A percentile compares a stretch with the other conserved stretches of the same genome.
Evolutionary conservation across 1,140 invertebrate species (phyloP).

Genomic region (Meteorus sp.): DNA sequence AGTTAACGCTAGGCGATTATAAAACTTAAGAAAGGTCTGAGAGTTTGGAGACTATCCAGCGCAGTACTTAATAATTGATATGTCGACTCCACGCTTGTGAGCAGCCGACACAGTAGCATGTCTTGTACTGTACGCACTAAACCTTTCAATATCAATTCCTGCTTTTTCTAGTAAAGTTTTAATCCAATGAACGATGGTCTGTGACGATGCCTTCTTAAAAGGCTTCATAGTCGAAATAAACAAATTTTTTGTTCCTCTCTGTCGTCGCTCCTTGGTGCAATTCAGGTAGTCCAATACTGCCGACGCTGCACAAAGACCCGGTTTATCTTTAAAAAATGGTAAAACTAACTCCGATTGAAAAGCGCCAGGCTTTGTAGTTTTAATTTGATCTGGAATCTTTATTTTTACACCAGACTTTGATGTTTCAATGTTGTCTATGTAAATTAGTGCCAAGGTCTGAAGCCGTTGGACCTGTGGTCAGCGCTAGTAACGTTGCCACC

Average conservation of each 20-base stretch:
- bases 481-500: neutral
- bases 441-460: conserved; percentile 4
- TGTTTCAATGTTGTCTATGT: neutral
- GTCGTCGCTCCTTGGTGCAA: neutral
- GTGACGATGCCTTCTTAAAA: neutral
- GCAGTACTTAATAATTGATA: neutral
- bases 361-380: conserved; percentile 12
- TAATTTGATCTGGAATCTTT: neutral
- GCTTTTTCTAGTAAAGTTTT: conserved; percentile 3
- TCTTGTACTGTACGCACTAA: neutral
- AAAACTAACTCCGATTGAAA: neutral
- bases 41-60: conserved; percentile 8
- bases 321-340: conserved; percentile 2
- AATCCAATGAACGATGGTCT: conserved; percentile 10
- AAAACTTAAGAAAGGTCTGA: neutral
- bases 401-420: neutral
- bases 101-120: conserved; percentile 10
- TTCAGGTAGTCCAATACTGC: conserved; percentile 1
- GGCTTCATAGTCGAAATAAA: conserved; percentile 6
- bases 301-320: neutral
- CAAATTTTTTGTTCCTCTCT: neutral
- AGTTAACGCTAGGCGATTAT: conserved; percentile 6
- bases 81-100: neutral
- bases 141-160: neutral
- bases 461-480: conserved; percentile 9